A percentile compares a stretch with the other conserved stretches of the same genome.
Evolutionary conservation across 2,113 vertebrate species (phyloP).

Genomic region (Noctilio leporinus): DNA sequence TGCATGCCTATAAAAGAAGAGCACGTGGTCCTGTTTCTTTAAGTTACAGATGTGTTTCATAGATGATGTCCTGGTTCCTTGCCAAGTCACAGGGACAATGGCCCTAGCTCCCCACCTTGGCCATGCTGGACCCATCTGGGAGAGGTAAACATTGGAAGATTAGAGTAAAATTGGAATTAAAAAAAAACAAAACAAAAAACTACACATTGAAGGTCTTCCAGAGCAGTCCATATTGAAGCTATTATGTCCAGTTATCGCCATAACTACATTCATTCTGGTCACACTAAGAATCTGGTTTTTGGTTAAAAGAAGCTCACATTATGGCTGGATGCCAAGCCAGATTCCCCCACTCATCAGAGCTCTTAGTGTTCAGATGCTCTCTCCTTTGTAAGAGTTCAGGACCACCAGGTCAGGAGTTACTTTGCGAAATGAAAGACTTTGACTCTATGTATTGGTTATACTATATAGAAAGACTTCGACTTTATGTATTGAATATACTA

Average conservation of each 20-base stretch:
- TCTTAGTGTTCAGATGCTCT: background rate
- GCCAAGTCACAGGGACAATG: background rate
- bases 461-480: background rate
- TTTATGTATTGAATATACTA: background rate
- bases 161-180: background rate
- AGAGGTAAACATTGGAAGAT: background rate
- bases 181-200: no score
- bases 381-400: background rate
- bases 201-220: background rate
- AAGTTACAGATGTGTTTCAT: background rate
- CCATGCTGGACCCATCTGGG: background rate
- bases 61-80: background rate
- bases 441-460: background rate
- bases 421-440: background rate
- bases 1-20: background rate
- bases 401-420: background rate
- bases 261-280: background rate
- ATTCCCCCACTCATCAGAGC: background rate
- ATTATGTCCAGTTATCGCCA: background rate
- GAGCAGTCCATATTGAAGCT: background rate
- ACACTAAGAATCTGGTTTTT: background rate
- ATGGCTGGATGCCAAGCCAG: background rate
- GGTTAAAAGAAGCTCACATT: background rate
- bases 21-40: background rate
- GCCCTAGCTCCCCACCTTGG: background rate